Evolutionary conservation across 2,888 invertebrate species (phyloP).

Genomic region (Sicus ferrugineus): DNA sequence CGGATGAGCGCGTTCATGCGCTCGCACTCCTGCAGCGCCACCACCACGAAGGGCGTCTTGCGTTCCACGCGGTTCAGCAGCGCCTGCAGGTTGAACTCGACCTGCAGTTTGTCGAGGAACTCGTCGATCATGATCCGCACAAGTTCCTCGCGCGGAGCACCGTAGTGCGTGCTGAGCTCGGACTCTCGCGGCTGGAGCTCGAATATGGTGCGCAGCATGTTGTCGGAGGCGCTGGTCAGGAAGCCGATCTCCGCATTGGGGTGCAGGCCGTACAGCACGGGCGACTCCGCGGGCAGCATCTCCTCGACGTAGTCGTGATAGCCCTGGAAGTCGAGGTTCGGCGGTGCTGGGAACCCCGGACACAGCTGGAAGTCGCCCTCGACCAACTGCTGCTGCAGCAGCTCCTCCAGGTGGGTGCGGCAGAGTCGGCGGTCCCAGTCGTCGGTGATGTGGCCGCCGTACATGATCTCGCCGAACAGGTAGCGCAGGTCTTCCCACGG

Average conservation of each 20-base stretch:
- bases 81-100: constrained; percentile 86
- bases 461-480: constrained; percentile 97
- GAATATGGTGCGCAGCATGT: constrained; percentile 82
- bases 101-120: constrained; percentile 87
- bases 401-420: constrained; percentile 84
- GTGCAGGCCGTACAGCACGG: constrained; percentile 90
- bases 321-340: constrained; percentile 85
- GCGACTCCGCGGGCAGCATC: constrained; percentile 86
- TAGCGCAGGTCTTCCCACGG: constrained; percentile 96
- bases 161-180: constrained; percentile 62
- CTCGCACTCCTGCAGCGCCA: constrained; percentile 93
- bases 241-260: constrained; percentile 96
- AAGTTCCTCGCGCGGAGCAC: constrained; percentile 83
- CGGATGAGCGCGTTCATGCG: constrained; percentile 89
- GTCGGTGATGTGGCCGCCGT: constrained; percentile 96
- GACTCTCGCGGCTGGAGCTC: constrained; percentile 91
- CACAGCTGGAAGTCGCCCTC: constrained; percentile 87
- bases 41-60: constrained; percentile 89
- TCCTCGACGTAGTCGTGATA: constrained; percentile 91
- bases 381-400: constrained; percentile 84
- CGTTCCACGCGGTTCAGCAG: constrained; percentile 89
- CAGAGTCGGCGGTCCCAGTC: constrained; percentile 95
- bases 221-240: constrained; percentile 84
- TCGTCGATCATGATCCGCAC: constrained; percentile 81
- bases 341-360: constrained; percentile 85